Conservation (phyloP, 2,797 vertebrate species). For the Corythornis leucogaster region DNA sequence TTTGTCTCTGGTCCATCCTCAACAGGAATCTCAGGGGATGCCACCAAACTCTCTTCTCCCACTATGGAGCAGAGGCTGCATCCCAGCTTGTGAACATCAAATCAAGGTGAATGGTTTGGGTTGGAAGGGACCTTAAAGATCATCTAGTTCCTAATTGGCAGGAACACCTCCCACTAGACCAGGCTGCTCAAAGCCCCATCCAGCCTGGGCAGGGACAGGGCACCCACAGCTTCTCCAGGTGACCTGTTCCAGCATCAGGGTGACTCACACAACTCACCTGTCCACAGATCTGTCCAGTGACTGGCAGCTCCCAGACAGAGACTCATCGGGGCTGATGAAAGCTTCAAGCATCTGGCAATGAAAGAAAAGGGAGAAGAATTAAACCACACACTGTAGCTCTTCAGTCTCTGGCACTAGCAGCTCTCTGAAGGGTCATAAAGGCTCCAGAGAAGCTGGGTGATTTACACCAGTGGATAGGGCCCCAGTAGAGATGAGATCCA, state of each 20-base stretch:
- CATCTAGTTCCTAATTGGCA: background rate
- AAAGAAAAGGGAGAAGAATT: background rate
- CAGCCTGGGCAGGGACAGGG: background rate
- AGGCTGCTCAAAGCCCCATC: background rate
- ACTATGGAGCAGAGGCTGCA: fast-evolving
- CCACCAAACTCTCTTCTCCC: background rate
- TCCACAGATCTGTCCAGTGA: slow-evolving; percentile 87
- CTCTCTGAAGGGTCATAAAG: background rate
- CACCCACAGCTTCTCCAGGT: background rate
- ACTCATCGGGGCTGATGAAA: slow-evolving; percentile 87
- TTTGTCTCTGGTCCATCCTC: background rate
- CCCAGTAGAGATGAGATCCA: background rate
- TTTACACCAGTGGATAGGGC: background rate
- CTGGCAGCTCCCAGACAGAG: slow-evolving; percentile 91
- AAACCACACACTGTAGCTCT: background rate
- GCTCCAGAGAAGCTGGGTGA: fast-evolving
- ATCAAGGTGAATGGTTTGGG: background rate
- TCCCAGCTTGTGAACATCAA: background rate
- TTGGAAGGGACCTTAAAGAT: background rate
- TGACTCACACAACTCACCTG: slow-evolving; percentile 80
- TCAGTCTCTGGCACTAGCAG: background rate
- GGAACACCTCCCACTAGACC: background rate
- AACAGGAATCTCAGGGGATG: background rate
- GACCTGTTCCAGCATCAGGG: background rate
- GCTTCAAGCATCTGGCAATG: slow-evolving; percentile 86